Evolutionary conservation across 2,797 vertebrate species (phyloP), one percentile per base, ranked within the genome.

Genomic region (Myotis planiceps): DNA sequence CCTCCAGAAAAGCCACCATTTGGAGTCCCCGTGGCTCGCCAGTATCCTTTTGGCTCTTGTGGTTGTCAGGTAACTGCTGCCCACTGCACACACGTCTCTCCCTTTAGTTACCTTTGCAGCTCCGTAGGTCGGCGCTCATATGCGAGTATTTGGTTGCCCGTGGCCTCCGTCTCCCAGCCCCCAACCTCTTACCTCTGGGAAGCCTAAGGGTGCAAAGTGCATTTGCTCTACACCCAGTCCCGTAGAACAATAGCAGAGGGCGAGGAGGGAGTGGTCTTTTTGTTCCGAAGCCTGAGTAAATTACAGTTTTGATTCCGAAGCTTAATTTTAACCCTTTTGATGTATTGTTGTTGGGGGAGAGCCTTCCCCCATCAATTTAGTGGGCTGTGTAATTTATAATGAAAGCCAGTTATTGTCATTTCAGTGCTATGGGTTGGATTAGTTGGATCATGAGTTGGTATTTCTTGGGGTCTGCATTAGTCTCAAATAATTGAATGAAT

Each of bases 261-360:
- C 10, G 78, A 74, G 82, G 96, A 98, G 97, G 98, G 98, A 98
- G 98, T 95, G 96, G 96, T 94, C 97, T 98, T 98, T 98, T 98
- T 98, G 27, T 98, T 96, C 96, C 60, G 96, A 96, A 97, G 96
- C 65, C 87, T 90, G 47, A 53, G 82, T 86, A 94, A 98, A 97
- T 96, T 92, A 88, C 79, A 96, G 53, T 95, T 55, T 69, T 97
- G 91, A 86, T 81, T 97, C 66, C 29, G 27, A 84, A 75, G 92
- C 80, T 92, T 92, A 79, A 80, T 94, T 85, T 80, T 82, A 21
- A 94, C 79, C 90, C 85, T 85, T 92, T 93, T 97, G 87, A 92
- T 94, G 88, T 94, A n/a, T 97, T 96, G 78, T 96, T 96, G 80
- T 92, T 88, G 83, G 78, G 74, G 74, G 49, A 86, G 78, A 86